Evolutionary conservation across 2,797 vertebrate genomes (phyloP), one percentile per base, ranked within the genome.

Genomic region (Aeoliscus strigatus): DNA sequence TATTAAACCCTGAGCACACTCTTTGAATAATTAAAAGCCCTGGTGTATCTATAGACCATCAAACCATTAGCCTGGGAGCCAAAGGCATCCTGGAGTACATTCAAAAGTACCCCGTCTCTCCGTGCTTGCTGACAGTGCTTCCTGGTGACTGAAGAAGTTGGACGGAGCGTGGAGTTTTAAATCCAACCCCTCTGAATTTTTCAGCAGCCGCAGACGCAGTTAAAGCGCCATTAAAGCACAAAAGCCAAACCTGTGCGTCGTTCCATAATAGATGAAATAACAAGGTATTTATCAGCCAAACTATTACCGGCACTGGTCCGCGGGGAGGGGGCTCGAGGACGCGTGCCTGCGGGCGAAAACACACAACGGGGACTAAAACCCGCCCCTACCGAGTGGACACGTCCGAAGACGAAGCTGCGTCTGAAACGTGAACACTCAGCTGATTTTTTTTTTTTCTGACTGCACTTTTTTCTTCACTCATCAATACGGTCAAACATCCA

Each of bases 11-110:
- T 10, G 53, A 73, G 56, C 79, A 48, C 33, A 49, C 30, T 35
- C 23, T 57, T 78, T 89, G 62, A 87, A 90, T 88, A 86, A 88
- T 89, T 88, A 70, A 88, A 57, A 66, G 46, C 42, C n/a, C 7
- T 48, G 41, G 79, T 78, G 69, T 82, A 85, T 86, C 82, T 81
- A 81, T 71, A 79, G 79, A 77, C 53, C 77, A 79, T 84, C 82
- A 78, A 81, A 75, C 83, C 83, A 86, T 87, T 88, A 87, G 80
- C 45, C 63, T 49, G 48, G 61, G 60, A 82, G 50, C 60, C 18
- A 63, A 60, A 73, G 40, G 57, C 67, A 68, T 79, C 56, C 56
- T 53, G 68, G 60, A 64, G 63, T 57, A 76, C 39, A 66, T 62
- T 75, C 60, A 70, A 60, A 79, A 82, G 77, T 70, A 79, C 47